Evolutionary conservation across 2,888 invertebrate genomes (phyloP).

Genomic region (Phymatocera aterrima): DNA sequence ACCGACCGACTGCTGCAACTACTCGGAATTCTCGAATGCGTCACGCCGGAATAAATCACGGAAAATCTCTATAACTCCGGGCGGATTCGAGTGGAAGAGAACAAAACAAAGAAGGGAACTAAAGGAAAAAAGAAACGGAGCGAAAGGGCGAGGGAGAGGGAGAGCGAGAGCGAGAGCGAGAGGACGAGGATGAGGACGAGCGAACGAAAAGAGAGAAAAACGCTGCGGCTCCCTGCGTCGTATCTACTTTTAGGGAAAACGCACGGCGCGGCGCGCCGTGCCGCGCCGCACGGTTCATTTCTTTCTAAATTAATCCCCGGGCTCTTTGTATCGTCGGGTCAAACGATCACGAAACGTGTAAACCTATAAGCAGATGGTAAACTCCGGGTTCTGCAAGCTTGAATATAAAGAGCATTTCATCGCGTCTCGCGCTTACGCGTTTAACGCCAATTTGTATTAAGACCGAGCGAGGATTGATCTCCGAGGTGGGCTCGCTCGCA

Average conservation of each 20-base stretch:
- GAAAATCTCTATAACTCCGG: conserved; percentile 43
- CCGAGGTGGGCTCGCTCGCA: conserved; percentile 17
- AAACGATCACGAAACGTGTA: conserved; percentile 23
- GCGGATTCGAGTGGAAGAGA: neutral
- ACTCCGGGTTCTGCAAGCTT: neutral
- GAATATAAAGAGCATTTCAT: neutral
- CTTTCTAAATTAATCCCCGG: conserved; percentile 36
- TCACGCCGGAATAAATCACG: conserved; percentile 43
- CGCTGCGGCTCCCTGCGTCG: neutral
- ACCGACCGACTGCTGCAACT: neutral
- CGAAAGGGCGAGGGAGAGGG: conserved; percentile 24
- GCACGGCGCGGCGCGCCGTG: neutral
- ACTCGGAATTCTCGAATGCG: conserved; percentile 34
- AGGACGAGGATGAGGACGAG: conserved; percentile 28
- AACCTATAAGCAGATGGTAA: neutral
- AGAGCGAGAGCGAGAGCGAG: conserved; percentile 34
- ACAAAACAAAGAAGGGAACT: neutral
- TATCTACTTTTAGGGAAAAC: conserved; percentile 41
- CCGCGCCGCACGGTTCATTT: conserved; percentile 23
- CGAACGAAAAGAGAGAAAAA: conserved; percentile 3
- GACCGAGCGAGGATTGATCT: conserved; percentile 27
- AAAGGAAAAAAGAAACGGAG: conserved; percentile 6
- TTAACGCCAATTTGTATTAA: conserved; percentile 25
- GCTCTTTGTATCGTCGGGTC: neutral
- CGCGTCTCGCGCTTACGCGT: neutral